Evolutionary conservation across 2,113 vertebrate species (phyloP).

Genomic region (Dasypus novemcinctus): DNA sequence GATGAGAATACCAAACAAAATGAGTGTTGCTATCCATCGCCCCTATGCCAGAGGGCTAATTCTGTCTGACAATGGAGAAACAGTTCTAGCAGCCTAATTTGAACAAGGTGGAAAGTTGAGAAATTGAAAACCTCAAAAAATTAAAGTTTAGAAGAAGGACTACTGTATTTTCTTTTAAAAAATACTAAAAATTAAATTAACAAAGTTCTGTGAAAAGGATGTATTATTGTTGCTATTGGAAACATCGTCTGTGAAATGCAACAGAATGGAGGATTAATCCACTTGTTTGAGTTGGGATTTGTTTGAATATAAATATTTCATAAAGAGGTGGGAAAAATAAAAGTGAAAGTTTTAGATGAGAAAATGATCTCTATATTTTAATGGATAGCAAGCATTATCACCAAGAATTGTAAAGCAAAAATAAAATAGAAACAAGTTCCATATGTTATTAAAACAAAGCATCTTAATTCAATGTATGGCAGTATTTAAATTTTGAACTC

Average conservation of each 20-base stretch:
- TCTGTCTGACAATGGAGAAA: neutral
- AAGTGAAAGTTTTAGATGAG: neutral
- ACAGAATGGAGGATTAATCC: neutral
- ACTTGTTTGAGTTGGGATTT: neutral
- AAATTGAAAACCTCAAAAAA: neutral
- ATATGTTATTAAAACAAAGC: neutral
- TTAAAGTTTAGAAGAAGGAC: neutral
- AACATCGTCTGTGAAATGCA: neutral
- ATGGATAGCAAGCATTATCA: neutral
- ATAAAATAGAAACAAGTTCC: neutral
- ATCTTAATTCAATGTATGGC: no score
- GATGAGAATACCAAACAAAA: neutral
- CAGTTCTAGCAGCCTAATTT: neutral
- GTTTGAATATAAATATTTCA: constrained; percentile 4
- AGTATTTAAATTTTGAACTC: no score
- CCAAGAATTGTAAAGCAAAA: neutral
- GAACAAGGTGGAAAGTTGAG: neutral
- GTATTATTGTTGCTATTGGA: neutral
- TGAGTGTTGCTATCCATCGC: neutral
- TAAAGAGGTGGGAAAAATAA: neutral
- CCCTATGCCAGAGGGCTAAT: rapidly evolving
- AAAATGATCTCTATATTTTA: neutral
- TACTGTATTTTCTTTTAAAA: neutral
- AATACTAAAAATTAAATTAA: neutral
- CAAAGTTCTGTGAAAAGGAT: neutral